Evolutionary conservation across 35 echinoderm and acorn worm species (phyloP), one percentile per base, ranked within the genome.

Genomic region (Ophiothrix spiculata): DNA sequence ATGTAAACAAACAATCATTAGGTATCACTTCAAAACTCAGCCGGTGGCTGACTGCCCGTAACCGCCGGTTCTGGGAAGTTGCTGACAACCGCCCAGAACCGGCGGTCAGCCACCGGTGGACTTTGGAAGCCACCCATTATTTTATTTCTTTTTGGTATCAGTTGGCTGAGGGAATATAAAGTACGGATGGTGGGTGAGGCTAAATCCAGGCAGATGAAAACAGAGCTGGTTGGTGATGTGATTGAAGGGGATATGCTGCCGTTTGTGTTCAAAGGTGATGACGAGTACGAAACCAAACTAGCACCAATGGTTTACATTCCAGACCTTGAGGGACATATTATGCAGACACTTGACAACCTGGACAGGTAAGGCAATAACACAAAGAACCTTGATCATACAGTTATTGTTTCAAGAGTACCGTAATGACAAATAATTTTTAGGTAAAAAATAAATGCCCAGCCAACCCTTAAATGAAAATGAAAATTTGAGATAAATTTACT

Each of bases 251-350:
- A 79, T 21, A 0, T 79, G 77, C 13, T 79, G 14, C 77, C 77
- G 19, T 79, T 79, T 39, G 16, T 79, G 6, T 79, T 79, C 39
- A 37, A 82, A 3, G 80, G 56, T 21, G 35, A 82, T 32, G 80
- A 56, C 16, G 38, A 39, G 1, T 17, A 46, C 32, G 39, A 31
- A 3, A 82, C 80, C 39, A 82, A 82, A 32, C 42, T 34, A 54
- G 80, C 80, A 31, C 80, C 80, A 25, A 46, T 39, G 1, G 80
- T 82, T 25, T 82, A n/a, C 80, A 54, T 82, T 19, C 1, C 23
- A 0, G 40, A 82, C 34, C 40, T 82, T 21, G 8, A 42, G 28
- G 46, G 56, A 15, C 33, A 82, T 31, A 45, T 35, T 1, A 0
- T 56, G 17, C 17, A 45, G 13, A 33, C 46, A 12, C 31, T 82